Base-by-base conservation (phyloP, 2,113 vertebrate genomes). In the Oryzias celebensis region DNA sequence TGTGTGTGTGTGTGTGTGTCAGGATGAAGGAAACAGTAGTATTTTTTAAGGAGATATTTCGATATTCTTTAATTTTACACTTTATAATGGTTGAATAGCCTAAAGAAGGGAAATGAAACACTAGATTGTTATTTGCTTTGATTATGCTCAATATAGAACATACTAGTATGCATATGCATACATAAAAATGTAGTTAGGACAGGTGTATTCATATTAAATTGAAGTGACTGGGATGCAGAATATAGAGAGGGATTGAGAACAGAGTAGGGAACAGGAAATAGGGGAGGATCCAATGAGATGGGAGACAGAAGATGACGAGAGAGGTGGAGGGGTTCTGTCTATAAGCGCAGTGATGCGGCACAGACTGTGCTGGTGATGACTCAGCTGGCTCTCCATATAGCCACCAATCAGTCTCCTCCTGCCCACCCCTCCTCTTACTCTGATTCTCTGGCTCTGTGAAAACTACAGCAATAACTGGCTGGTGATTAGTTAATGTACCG, bases 311-410 rank as follows among this genome's bases (percentile, higher is more conserved):
- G 41, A 62, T 63, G 70, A 71, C n/a, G n/a, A 17, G 46, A n/a
- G 81, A 83, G 80, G 84, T 83, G 68, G 85, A 84, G 85, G 76
- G 73, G 74, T 86, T 88, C 84, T 86, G 89, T 81, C 88, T 90
- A 87, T 88, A 89, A 88, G 87, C 87, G 87, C 89, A 91, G 84
- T 87, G 87, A 89, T 91, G 87, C 90, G 82, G 91, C 83, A 90
- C 90, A 88, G 78, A 87, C 85, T 91, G 90, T 91, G 70, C 89
- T 82, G 78, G 83, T 88, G 91, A 90, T 92, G 91, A 92, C 85
- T 92, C 91, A 92, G 91, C 88, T 86, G 85, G 77, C 85, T 87
- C 89, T 86, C 68, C 87, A 88, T 90, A 91, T 91, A 91, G 87
- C 88, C 82, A 86, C 88, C 86, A 88, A 82, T 91, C 82, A 80